Evolutionary conservation across 2,113 vertebrate species (phyloP).

Genomic region (Suricata suricatta): DNA sequence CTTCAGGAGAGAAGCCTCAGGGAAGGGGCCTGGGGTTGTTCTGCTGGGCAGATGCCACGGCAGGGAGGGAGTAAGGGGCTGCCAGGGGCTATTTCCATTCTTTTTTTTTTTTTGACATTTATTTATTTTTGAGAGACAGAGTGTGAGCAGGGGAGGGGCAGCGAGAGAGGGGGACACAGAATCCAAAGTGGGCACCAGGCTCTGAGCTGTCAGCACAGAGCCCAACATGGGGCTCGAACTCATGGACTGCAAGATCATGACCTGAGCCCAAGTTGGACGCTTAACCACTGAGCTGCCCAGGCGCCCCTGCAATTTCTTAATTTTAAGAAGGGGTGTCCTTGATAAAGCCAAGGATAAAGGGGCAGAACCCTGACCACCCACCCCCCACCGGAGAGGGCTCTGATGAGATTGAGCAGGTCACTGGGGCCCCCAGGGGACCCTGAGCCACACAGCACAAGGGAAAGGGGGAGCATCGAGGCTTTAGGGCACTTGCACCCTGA

Average conservation of each 20-base stretch:
- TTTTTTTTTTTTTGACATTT: too few species aligned
- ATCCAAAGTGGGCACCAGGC: too few species aligned
- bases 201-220: too few species aligned
- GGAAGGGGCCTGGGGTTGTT: not conserved
- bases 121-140: too few species aligned
- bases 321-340: not conserved
- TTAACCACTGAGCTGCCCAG: too few species aligned
- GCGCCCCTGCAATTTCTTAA: not conserved
- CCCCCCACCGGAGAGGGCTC: not conserved
- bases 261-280: too few species aligned
- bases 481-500: not conserved
- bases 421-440: rapidly evolving
- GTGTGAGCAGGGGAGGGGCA: too few species aligned
- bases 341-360: not conserved
- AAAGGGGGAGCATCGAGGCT: not conserved
- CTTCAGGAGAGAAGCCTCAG: not conserved
- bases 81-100: not conserved
- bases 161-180: too few species aligned
- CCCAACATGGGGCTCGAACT: too few species aligned
- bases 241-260: too few species aligned
- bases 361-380: not conserved
- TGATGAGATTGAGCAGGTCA: not conserved
- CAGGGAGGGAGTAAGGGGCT: not conserved
- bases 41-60: not conserved
- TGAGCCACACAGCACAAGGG: not conserved